Evolutionary conservation across 30 jellyfish, hydroid and myxozoan species (phyloP), one percentile per base, ranked within the genome.

Genomic region (Turritopsis dohrnii): DNA sequence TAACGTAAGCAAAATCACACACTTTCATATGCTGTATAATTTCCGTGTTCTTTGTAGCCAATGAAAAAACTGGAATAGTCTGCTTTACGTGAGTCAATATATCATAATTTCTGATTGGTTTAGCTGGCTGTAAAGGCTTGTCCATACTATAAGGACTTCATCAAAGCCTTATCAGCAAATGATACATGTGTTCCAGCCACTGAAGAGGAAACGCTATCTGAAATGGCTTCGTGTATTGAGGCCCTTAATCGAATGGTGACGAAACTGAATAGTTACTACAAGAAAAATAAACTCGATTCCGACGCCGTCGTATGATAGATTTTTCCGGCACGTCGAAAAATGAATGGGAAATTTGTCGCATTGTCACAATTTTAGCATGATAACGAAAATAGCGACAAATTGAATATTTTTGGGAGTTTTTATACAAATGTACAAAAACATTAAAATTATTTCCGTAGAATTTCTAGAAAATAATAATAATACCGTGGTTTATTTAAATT

Each of bases 101-200:
- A n/a, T n/a, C n/a, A n/a, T n/a, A n/a, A n/a, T n/a, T 16, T 4
- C 71, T 29, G 53, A 41, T 71, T n/a, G 28, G 41, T 86, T 65
- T 66, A 91, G 97, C 93, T 91, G n/a, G 97, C 97, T 13, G 95
- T 91, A 16, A 91, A 83, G 53, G 96, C 96, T 20, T 93, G 89
- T 22, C 97, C 97, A 23, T 86, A 91, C 60, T 79, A 93, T 23
- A 87, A 91, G 29, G 97, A 91, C 83, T 91, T 91, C 83, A 83
- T 91, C 52, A 65, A 52, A 29, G 75, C 85, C 19, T 73, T 91
- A 13, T 87, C 92, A 18, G 84, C 83, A 21, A 71, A 54, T 65
- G 89, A 69, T 9, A 81, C 28, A 21, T 76, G 91, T 75, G 86
- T 65, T 66, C 72, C 82, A 7, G 69, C 88, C 18, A 66, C 91